Base-by-base conservation (phyloP, 2,797 vertebrate genomes). In the Enteromius argenteus region DNA sequence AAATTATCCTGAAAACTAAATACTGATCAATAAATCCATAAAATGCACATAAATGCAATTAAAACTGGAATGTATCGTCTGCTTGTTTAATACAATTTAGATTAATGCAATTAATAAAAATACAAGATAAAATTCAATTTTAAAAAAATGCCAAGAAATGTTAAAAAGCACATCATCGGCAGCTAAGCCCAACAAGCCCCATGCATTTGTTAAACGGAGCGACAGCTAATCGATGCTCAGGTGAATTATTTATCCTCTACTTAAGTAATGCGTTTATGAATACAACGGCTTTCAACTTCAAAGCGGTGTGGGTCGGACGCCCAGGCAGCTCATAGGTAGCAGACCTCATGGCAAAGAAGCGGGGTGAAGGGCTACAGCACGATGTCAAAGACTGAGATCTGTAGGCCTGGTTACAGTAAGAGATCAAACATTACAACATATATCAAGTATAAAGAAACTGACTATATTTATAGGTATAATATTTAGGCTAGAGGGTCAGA, bases 181-280 rank as follows among this genome's bases (percentile, higher is more conserved):
- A 21, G 73, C 77, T 79, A 80, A 44, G 23, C 71, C 72, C 79
- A 60, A 66, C 80, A 82, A 76, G 37, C 67, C 58, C 79, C 58
- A 21, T 32, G 75, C 67, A 81, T 86, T 86, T 42, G 83, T 86
- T 87, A 87, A 87, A 91, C 84, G 93, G 91, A 89, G 88, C 90
- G 94, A 94, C 94, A 94, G 93, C 90, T 94, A 95, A 95, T 96
- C 95, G 94, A 95, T 95, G 92, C 92, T 90, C 92, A 94, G 91
- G 93, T 96, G 91, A 95, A 96, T 95, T 95, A 96, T 96, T 96
- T 93, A 96, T 94, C 88, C 91, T 87, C 81, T 92, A 92, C 93
- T 94, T 94, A 95, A 95, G 92, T 92, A 94, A 95, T 94, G 93
- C 93, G 92, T 95, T 95, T 94, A 95, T 94, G 87, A 95, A 95